These are phyloP conservation scores for Schlechtendalia chinensis DNA, from an alignment of 1,140 invertebrate species.

Conservation along the genomic window DNA sequence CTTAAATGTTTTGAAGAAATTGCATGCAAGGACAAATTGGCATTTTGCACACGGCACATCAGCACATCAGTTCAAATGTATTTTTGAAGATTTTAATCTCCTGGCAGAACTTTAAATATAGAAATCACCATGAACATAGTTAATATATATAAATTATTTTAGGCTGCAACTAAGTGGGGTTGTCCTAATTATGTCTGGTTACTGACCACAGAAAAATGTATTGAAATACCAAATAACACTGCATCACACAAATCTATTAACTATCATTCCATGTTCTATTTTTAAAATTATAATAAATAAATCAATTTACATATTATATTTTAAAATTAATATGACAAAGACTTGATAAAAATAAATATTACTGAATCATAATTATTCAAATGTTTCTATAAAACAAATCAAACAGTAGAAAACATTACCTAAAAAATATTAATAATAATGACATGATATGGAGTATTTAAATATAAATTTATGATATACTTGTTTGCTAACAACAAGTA, in stretches of 20 bases:
- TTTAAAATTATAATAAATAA: not conserved
- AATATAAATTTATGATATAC: not conserved
- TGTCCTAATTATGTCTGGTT: slow-evolving; percentile 29
- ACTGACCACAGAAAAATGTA: slow-evolving; percentile 3
- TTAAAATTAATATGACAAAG: too few relatives aligned
- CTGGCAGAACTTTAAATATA: slow-evolving; percentile 44
- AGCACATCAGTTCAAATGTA: slow-evolving; percentile 27
- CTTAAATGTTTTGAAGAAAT: too few relatives aligned
- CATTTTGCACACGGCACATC: slow-evolving; percentile 45
- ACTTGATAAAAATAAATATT: too few relatives aligned
- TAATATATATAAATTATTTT: slow-evolving; percentile 29
- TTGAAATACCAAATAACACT: not conserved
- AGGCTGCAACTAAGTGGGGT: slow-evolving; percentile 23
- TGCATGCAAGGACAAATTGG: not conserved
- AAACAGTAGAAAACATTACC: too few relatives aligned
- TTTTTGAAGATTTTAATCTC: slow-evolving; percentile 46
- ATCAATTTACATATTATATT: too few relatives aligned
- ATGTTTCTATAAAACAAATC: too few relatives aligned
- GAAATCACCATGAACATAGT: slow-evolving; percentile 27
- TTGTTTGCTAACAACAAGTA: not conserved
- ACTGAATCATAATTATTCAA: too few relatives aligned
- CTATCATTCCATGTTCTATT: not conserved
- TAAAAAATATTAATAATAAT: too few relatives aligned
- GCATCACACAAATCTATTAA: not conserved
- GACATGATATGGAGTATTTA: too few relatives aligned